A percentile compares a stretch with the other conserved stretches of the same genome.
These are phyloP conservation scores for Hapalemur alaotrensis DNA, from an alignment of 2,797 vertebrate genomes.

Conservation along the genomic window DNA sequence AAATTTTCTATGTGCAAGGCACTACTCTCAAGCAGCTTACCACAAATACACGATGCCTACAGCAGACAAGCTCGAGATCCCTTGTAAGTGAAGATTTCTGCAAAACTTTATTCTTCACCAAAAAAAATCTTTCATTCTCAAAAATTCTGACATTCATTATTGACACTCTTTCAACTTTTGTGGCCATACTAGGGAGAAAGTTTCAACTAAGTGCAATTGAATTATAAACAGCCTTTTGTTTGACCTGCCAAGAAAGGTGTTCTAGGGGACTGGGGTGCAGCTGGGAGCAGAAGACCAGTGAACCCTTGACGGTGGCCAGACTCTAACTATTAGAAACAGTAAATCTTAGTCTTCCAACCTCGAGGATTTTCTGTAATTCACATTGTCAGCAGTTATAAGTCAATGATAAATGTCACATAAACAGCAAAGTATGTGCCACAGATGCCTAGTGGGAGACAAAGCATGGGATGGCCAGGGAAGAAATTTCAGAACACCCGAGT, in stretches of 20 bases:
- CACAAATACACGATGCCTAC: background rate
- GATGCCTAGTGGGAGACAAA: background rate
- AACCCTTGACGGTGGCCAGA: background rate
- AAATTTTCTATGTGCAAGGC: background rate
- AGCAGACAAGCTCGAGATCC: background rate
- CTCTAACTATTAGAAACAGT: background rate
- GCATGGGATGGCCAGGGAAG: background rate
- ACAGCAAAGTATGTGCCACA: background rate
- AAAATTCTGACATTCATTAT: background rate
- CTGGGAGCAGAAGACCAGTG: background rate
- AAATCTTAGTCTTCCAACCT: background rate
- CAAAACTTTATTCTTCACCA: background rate
- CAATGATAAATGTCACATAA: background rate
- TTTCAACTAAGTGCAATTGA: background rate
- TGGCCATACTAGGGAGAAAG: background rate
- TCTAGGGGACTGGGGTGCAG: background rate
- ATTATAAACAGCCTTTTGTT: background rate
- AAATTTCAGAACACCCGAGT: background rate
- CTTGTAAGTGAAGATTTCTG: background rate
- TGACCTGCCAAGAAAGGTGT: background rate
- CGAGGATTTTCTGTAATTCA: background rate
- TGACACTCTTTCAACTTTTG: background rate
- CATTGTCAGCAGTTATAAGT: background rate
- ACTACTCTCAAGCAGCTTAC: background rate
- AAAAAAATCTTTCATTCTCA: background rate